These are phyloP conservation scores for Tolypeutes matacus DNA, from an alignment of 2,797 vertebrate species.

Conservation along the genomic window DNA sequence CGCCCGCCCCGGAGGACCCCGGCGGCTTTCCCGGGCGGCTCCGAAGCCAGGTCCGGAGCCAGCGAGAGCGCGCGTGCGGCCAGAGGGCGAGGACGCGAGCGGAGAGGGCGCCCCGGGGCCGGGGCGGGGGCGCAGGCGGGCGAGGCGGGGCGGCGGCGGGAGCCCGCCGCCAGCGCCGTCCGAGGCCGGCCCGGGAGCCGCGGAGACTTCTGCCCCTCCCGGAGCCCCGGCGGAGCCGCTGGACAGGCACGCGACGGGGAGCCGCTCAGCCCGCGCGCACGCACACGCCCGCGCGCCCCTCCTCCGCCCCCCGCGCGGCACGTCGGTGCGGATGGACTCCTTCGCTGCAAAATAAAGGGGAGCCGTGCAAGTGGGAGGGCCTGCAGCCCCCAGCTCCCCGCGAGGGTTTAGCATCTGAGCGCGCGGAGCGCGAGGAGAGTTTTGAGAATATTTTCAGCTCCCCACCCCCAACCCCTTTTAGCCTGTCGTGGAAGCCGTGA, in stretches of 20 bases:
- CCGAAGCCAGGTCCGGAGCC: background rate
- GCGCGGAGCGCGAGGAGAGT: constrained; percentile 61
- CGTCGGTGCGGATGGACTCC: constrained; percentile 83
- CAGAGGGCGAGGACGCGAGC: background rate
- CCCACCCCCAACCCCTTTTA: fast-evolving
- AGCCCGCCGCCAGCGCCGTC: constrained; percentile 41
- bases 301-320: constrained; percentile 65
- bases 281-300: constrained; percentile 34
- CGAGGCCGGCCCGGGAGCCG: constrained; percentile 52
- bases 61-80: constrained; percentile 62
- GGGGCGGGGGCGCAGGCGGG: background rate
- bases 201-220: constrained; percentile 67
- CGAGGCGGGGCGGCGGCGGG: background rate
- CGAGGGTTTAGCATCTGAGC: constrained; percentile 85
- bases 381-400: constrained; percentile 73
- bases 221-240: constrained; percentile 68
- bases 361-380: constrained; percentile 79
- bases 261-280: constrained; percentile 63
- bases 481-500: constrained; percentile 66
- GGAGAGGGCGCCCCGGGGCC: too few species aligned
- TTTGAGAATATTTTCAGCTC: background rate
- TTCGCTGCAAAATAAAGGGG: constrained; percentile 80
- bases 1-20: too few species aligned
- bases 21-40: background rate
- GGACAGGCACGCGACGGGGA: constrained; percentile 62